Conservation (phyloP, 92 coral and sea anemone genomes). For the Galaxea fascicularis region DNA sequence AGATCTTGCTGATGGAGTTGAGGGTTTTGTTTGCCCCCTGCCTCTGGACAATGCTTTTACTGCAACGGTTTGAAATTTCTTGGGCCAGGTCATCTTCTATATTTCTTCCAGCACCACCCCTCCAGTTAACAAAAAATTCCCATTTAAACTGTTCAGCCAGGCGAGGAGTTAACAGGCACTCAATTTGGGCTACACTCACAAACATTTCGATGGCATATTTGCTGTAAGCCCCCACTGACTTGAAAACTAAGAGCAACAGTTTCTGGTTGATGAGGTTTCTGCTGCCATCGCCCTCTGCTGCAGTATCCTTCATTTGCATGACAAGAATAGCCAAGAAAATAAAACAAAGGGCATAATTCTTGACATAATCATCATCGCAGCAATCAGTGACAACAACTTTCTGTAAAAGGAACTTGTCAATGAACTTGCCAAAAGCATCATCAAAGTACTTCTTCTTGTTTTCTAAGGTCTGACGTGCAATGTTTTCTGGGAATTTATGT, state of each 20-base stretch:
- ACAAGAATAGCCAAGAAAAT: slow-evolving; percentile 76
- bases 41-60: too few relatives aligned
- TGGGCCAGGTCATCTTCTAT: slow-evolving; percentile 68
- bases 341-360: slow-evolving; percentile 73
- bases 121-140: slow-evolving; percentile 77
- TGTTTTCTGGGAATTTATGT: slow-evolving; percentile 63
- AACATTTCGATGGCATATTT: slow-evolving; percentile 85
- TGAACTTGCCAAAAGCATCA: slow-evolving; percentile 41
- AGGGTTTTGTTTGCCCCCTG: slow-evolving; percentile 72
- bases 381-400: neutral
- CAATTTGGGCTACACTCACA: slow-evolving; percentile 74
- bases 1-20: slow-evolving; percentile 64
- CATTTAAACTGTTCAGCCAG: slow-evolving; percentile 75
- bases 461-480: slow-evolving; percentile 17
- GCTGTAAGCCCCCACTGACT: too few relatives aligned
- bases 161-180: slow-evolving; percentile 69
- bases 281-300: slow-evolving; percentile 80
- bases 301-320: slow-evolving; percentile 85
- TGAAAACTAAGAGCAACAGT: slow-evolving; percentile 72
- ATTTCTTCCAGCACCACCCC: slow-evolving; percentile 74
- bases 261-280: slow-evolving; percentile 79
- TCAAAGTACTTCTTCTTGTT: slow-evolving; percentile 57
- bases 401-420: too few relatives aligned
- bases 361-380: slow-evolving; percentile 56
- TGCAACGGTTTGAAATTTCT: slow-evolving; percentile 49